Conservation (phyloP, 1,140 invertebrate genomes). For the Helicoverpa armigera region DNA sequence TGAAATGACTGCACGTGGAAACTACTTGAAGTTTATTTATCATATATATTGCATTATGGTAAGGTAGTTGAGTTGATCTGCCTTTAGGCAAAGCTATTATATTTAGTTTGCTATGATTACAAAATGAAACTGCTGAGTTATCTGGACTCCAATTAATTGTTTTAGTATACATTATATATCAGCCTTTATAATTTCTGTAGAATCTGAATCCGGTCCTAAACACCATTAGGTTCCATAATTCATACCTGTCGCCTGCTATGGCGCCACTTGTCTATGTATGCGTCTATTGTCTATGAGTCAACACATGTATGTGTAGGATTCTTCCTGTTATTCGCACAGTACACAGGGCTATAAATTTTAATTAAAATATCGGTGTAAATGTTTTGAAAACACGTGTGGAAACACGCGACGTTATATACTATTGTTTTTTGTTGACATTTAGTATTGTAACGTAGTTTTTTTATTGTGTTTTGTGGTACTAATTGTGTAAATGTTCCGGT, state of each 20-base stretch:
- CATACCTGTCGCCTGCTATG: not conserved
- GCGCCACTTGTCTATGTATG: not conserved
- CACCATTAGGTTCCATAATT: slow-evolving; percentile 2
- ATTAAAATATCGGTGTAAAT: slow-evolving; percentile 17
- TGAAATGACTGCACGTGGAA: too few relatives aligned
- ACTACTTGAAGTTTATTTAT: too few relatives aligned
- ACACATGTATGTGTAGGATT: not conserved
- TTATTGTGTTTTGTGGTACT: not conserved
- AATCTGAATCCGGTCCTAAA: too few relatives aligned
- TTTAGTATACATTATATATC: too few relatives aligned
- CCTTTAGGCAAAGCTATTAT: too few relatives aligned
- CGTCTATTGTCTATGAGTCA: not conserved
- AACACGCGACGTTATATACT: not conserved
- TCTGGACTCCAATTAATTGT: too few relatives aligned
- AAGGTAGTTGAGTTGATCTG: too few relatives aligned
- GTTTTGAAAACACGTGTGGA: slow-evolving; percentile 3
- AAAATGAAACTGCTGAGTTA: too few relatives aligned
- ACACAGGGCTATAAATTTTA: slow-evolving; percentile 26
- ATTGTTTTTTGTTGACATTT: not conserved
- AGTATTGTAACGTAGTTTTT: not conserved
- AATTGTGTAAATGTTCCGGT: too few relatives aligned
- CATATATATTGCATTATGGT: too few relatives aligned
- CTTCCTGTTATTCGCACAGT: not conserved
- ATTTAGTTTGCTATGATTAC: too few relatives aligned
- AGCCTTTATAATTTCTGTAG: too few relatives aligned